A percentile compares a stretch with the other conserved stretches of the same genome.
Conservation (phyloP, 2,888 invertebrate genomes). For the Drosophila kuntzei region DNA sequence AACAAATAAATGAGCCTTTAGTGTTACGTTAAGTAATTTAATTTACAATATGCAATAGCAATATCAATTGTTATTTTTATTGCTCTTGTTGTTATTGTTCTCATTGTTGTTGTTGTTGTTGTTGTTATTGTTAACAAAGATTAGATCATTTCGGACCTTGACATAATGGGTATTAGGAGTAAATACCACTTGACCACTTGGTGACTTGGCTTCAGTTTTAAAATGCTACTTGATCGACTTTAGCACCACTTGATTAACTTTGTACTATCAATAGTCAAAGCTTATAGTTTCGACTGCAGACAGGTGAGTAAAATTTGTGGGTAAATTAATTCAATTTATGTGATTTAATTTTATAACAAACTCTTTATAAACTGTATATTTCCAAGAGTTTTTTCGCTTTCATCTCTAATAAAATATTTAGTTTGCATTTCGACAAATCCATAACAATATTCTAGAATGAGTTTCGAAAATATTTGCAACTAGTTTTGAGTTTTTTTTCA, state of each 20-base stretch:
- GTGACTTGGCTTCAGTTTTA: background rate
- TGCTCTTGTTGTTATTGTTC: background rate
- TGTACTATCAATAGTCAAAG: background rate
- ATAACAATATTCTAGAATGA: no score
- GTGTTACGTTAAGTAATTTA: slow-evolving; percentile 54
- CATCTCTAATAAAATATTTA: no score
- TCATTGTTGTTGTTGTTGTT: background rate
- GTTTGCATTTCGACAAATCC: no score
- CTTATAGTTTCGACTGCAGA: no score
- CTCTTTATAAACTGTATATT: no score
- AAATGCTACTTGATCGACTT: slow-evolving; percentile 13
- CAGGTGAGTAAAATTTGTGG: background rate
- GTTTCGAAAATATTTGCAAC: no score
- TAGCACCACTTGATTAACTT: slow-evolving; percentile 1
- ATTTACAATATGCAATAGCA: slow-evolving; percentile 50
- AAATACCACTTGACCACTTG: slow-evolving; percentile 15
- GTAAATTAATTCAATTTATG: no score
- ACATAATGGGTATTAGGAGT: slow-evolving; percentile 30
- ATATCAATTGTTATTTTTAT: slow-evolving; percentile 23
- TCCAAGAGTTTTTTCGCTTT: no score
- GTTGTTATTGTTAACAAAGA: slow-evolving; percentile 12
- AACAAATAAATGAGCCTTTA: slow-evolving; percentile 44
- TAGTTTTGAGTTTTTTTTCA: no score
- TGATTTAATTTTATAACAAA: no score
- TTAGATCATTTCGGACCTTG: slow-evolving; percentile 61